Conservation (phyloP, 1,140 invertebrate species). For the Lordiphosa mommai region DNA sequence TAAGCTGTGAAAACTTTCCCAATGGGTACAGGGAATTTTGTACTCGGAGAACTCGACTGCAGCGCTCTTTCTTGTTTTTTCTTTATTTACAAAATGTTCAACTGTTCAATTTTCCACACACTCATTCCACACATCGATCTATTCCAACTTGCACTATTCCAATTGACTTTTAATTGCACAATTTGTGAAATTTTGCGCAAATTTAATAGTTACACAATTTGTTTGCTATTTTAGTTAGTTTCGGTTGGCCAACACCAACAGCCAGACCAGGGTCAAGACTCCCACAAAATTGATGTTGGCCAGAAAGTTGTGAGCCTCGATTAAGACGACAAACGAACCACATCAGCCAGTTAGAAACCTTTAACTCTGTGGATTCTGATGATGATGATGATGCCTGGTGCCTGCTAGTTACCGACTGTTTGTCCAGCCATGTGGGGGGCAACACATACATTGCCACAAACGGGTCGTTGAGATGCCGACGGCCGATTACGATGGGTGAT, state of each 20-base stretch:
- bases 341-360: constrained; percentile 52
- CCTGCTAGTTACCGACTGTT: constrained; percentile 28
- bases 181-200: constrained; percentile 31
- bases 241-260: constrained; percentile 43
- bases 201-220: constrained; percentile 37
- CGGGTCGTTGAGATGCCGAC: constrained; percentile 40
- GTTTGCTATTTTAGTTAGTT: constrained; percentile 45
- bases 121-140: too few relatives aligned
- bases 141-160: too few relatives aligned
- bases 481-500: constrained; percentile 38
- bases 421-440: constrained; percentile 18
- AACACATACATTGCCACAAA: constrained; percentile 10
- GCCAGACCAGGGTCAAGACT: constrained; percentile 6
- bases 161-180: constrained; percentile 62
- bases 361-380: constrained; percentile 33
- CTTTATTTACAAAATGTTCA: too few relatives aligned
- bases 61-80: too few relatives aligned
- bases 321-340: constrained; percentile 68
- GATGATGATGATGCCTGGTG: constrained; percentile 15
- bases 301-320: constrained; percentile 48
- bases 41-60: too few relatives aligned
- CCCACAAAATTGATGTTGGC: constrained; percentile 34
- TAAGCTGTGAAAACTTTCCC: too few relatives aligned
- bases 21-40: too few relatives aligned
- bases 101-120: not conserved